Evolutionary conservation across 2,797 vertebrate species (phyloP).

Genomic region (Chrysocyon brachyurus): DNA sequence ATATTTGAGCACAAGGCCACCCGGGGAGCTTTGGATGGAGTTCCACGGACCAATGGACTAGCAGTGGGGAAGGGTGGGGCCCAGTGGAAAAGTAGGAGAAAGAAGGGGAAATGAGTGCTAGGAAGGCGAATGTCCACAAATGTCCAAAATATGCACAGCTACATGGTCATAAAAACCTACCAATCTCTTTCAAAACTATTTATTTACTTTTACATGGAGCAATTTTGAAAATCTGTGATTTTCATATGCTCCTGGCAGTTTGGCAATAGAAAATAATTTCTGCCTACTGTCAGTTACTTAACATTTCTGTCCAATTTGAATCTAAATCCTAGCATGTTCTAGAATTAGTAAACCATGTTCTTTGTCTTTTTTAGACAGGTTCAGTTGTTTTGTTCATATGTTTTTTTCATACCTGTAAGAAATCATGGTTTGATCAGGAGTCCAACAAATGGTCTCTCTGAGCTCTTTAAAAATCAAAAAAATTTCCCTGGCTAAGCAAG

Average conservation of each 20-base stretch:
- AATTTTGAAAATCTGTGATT: not conserved
- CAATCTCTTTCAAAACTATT: not conserved
- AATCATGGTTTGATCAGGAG: not conserved
- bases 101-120: not conserved
- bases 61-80: not conserved
- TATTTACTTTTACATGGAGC: not conserved
- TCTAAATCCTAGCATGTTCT: not conserved
- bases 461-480: slow-evolving; percentile 10
- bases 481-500: not conserved
- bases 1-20: not conserved
- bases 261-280: not conserved
- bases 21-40: too few species aligned
- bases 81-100: not conserved
- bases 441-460: not conserved
- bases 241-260: slow-evolving; percentile 22
- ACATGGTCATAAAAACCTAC: not conserved
- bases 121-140: not conserved
- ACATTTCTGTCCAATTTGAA: not conserved
- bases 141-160: not conserved
- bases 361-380: not conserved
- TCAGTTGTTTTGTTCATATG: not conserved
- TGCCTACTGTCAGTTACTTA: not conserved
- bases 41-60: not conserved
- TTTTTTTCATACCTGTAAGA: not conserved
- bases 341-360: not conserved